phyloP scores from a whole-genome alignment of 2,888 invertebrate genomes.

The Trachelus tabidus region DNA sequence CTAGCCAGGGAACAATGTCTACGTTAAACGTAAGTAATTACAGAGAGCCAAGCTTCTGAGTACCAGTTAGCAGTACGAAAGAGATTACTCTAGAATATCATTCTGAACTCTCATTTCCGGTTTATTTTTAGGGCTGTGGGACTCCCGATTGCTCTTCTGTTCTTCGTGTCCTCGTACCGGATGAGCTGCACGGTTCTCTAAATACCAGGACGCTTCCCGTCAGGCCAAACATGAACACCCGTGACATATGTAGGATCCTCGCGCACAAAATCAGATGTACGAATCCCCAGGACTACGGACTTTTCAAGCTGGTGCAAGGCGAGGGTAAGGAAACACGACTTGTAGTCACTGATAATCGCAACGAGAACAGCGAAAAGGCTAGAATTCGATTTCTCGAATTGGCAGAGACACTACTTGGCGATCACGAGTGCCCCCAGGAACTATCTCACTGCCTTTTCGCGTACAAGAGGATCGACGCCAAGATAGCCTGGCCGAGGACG shows the following conservation, averaged over 20 bases:
- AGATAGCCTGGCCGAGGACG: conserved; percentile 93
- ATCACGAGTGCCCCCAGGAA: conserved; percentile 91
- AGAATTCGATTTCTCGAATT: not conserved
- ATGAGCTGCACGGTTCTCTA: conserved; percentile 92
- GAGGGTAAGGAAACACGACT: conserved; percentile 73
- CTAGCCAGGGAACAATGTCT: conserved; percentile 62
- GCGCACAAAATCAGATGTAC: conserved; percentile 96
- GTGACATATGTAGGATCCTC: conserved; percentile 93
- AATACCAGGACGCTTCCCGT: conserved; percentile 92
- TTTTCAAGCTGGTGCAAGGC: conserved; percentile 90
- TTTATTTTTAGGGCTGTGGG: conserved; percentile 56
- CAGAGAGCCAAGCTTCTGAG: not conserved
- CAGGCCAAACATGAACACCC: conserved; percentile 91
- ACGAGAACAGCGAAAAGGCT: not conserved
- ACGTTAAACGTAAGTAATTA: conserved; percentile 54
- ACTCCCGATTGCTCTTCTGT: conserved; percentile 76
- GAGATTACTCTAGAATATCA: not conserved
- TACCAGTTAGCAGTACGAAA: not conserved
- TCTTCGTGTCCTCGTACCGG: conserved; percentile 91
- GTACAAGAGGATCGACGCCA: conserved; percentile 95
- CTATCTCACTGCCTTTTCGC: conserved; percentile 92
- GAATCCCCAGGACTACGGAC: conserved; percentile 95
- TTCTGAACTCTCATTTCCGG: not conserved
- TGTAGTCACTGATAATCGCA: not conserved
- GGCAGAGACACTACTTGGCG: conserved; percentile 88